Percentiles rank a stretch among this genome's conserved stretches.
phyloP scores from a whole-genome alignment of 2,113 vertebrate species.

The Actenoides hombroni region DNA sequence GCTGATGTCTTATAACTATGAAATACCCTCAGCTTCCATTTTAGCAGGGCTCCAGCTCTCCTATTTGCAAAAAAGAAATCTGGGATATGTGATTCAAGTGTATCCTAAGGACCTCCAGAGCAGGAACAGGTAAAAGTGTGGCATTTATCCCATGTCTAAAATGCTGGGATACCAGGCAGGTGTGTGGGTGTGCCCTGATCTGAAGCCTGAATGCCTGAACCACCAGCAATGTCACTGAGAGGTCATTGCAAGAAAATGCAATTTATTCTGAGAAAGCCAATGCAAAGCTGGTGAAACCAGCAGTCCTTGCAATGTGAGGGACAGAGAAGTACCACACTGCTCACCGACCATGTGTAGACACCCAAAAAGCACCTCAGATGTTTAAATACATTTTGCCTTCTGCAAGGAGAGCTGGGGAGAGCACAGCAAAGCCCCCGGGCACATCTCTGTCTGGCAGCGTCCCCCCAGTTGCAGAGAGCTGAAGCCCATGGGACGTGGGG shows the following conservation, averaged over 20 bases:
- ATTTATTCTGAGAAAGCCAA: background rate
- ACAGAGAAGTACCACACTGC: fast-evolving
- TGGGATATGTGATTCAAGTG: background rate
- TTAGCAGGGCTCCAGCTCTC: background rate
- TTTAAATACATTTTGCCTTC: background rate
- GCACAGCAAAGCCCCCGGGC: background rate
- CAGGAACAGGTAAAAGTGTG: background rate
- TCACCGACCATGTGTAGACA: background rate
- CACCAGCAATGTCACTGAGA: background rate
- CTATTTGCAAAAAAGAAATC: background rate
- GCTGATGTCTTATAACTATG: background rate
- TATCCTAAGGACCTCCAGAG: background rate
- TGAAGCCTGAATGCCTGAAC: background rate
- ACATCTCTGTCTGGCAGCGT: fast-evolving
- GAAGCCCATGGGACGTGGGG: background rate
- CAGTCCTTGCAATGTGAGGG: background rate
- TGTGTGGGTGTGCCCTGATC: background rate
- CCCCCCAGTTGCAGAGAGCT: fast-evolving
- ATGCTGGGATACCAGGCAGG: background rate
- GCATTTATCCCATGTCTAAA: background rate
- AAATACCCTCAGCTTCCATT: background rate
- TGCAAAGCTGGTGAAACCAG: background rate
- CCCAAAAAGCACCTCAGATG: background rate
- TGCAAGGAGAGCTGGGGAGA: background rate
- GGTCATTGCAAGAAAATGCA: background rate